phyloP scores from a whole-genome alignment of 2,113 vertebrate genomes.

The Candoia aspera region DNA sequence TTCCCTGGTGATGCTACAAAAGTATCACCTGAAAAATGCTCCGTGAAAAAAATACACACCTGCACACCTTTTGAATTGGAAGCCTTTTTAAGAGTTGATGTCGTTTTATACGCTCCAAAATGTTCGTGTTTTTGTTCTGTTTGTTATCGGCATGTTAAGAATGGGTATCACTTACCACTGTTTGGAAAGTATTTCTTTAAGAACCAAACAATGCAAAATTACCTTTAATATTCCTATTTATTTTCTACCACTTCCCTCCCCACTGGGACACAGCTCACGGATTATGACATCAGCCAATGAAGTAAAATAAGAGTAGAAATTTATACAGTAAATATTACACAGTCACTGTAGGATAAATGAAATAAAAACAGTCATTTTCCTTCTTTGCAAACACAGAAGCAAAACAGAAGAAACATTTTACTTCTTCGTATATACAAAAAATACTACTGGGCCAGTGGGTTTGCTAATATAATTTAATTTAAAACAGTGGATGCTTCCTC shows the following conservation, averaged over 20 bases:
- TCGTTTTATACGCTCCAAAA: not conserved
- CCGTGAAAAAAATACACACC: fast-evolving
- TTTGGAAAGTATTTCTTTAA: not conserved
- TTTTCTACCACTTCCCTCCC: not conserved
- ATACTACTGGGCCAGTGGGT: not conserved
- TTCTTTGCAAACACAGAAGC: not conserved
- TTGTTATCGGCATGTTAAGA: too few species aligned
- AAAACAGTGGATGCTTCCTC: too few species aligned
- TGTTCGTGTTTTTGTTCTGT: not conserved
- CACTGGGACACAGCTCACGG: not conserved
- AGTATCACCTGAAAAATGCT: not conserved
- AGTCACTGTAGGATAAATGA: not conserved
- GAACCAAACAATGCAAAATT: not conserved
- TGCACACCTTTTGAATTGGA: not conserved
- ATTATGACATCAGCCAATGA: not conserved
- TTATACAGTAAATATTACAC: not conserved
- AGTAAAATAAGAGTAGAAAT: not conserved
- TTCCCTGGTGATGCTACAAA: not conserved
- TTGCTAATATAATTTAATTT: not conserved
- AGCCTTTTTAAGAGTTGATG: not conserved
- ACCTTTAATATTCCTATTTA: not conserved
- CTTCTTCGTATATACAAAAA: not conserved
- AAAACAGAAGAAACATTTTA: too few species aligned
- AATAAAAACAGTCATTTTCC: not conserved
- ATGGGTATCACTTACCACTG: too few species aligned